phyloP scores from a whole-genome alignment of 2,113 vertebrate genomes.

The Peromyscus maniculatus region DNA sequence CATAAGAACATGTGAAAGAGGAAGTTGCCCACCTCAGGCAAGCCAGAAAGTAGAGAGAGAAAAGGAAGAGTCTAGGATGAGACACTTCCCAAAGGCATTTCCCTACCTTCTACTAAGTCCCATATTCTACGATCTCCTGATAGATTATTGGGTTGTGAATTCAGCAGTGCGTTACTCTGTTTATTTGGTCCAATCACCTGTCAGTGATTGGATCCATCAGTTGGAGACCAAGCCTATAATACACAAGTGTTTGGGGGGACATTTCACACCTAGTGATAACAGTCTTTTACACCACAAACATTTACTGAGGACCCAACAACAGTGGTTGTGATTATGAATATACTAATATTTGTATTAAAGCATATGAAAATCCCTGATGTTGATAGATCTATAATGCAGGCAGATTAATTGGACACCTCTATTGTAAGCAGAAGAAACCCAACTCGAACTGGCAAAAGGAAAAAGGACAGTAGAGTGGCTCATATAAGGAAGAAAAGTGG shows the following conservation, averaged over 20 bases:
- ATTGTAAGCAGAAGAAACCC: background rate
- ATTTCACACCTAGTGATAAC: background rate
- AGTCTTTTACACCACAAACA: background rate
- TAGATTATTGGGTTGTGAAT: background rate
- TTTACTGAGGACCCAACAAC: background rate
- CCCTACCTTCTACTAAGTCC: background rate
- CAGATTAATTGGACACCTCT: background rate
- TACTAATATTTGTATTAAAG: constrained; percentile 25
- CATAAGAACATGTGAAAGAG: background rate
- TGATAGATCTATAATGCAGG: background rate
- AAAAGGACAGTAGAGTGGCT: background rate
- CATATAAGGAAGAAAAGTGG: background rate
- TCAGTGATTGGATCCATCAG: background rate
- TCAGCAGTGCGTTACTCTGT: background rate
- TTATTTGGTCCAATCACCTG: background rate
- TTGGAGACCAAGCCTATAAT: background rate
- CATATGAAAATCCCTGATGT: background rate
- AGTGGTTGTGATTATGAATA: background rate
- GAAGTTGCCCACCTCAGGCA: background rate
- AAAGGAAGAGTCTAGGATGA: background rate
- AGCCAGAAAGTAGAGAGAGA: background rate
- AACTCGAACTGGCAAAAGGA: background rate
- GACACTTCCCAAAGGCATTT: background rate
- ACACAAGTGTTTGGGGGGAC: background rate
- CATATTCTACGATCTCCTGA: background rate